A percentile compares a stretch with the other conserved stretches of the same genome.
Conservation (phyloP, 2,888 invertebrate species). For the Listrodromus nycthemerus region DNA sequence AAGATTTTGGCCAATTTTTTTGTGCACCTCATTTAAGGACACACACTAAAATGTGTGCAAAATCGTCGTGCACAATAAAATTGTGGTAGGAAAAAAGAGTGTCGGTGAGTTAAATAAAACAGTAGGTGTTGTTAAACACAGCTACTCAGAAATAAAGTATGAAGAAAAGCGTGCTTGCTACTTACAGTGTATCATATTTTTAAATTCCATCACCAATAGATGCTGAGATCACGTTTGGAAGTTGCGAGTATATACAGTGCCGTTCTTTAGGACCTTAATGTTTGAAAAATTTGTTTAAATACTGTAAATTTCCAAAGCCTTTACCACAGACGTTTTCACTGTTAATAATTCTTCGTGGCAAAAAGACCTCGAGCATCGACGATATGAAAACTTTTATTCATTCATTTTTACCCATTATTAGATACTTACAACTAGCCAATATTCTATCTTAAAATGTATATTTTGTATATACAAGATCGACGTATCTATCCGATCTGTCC, state of each 20-base stretch:
- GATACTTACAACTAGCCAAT: constrained; percentile 32
- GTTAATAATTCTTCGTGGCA: constrained; percentile 28
- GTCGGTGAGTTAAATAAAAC: background rate
- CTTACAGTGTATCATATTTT: constrained; percentile 67
- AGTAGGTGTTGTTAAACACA: background rate
- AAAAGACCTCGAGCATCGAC: constrained; percentile 54
- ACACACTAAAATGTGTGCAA: no score
- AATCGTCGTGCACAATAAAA: no score
- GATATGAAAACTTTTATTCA: constrained; percentile 63
- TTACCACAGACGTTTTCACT: constrained; percentile 20
- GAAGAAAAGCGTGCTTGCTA: constrained; percentile 24
- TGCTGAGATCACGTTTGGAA: background rate
- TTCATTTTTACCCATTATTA: constrained; percentile 23
- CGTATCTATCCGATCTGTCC: background rate
- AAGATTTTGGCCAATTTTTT: no score
- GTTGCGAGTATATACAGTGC: constrained; percentile 14
- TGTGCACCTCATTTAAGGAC: no score
- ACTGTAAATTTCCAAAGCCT: background rate
- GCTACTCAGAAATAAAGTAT: background rate
- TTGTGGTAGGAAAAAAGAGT: no score
- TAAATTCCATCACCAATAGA: constrained; percentile 74
- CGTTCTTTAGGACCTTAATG: background rate
- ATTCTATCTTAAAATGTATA: constrained; percentile 16
- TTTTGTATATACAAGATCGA: background rate
- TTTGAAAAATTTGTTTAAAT: no score